These are phyloP conservation scores for Edolisoma coerulescens DNA, from an alignment of 2,113 vertebrate species.

Conservation along the genomic window DNA sequence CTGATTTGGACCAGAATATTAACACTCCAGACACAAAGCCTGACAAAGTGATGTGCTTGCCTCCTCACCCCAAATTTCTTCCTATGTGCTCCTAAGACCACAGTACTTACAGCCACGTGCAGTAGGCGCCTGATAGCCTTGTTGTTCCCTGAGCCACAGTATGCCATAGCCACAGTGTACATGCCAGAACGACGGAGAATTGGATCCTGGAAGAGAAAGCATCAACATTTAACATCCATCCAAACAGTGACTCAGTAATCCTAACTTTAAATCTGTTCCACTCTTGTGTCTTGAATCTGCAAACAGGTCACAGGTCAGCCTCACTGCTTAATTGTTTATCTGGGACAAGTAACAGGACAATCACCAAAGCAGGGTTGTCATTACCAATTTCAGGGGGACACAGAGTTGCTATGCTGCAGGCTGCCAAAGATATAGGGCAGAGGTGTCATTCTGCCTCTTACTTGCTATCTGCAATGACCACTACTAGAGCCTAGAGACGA, in stretches of 20 bases:
- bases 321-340: neutral
- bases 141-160: slow-evolving; percentile 98
- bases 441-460: neutral
- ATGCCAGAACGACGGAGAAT: slow-evolving; percentile 97
- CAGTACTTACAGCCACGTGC: slow-evolving; percentile 92
- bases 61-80: neutral
- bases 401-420: neutral
- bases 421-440: neutral
- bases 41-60: neutral
- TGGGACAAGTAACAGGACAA: neutral
- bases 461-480: neutral
- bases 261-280: neutral
- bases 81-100: neutral
- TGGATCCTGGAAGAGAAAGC: slow-evolving; percentile 83
- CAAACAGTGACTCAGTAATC: neutral
- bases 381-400: neutral
- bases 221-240: neutral
- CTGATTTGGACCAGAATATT: neutral
- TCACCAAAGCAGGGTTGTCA: neutral
- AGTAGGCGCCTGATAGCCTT: slow-evolving; percentile 96
- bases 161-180: slow-evolving; percentile 99
- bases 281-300: neutral
- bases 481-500: neutral
- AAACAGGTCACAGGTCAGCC: neutral
- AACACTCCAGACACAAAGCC: neutral